A percentile compares a stretch with the other conserved stretches of the same genome.
phyloP scores from a whole-genome alignment of 2,888 invertebrate species.

The Leucophenga montana region DNA sequence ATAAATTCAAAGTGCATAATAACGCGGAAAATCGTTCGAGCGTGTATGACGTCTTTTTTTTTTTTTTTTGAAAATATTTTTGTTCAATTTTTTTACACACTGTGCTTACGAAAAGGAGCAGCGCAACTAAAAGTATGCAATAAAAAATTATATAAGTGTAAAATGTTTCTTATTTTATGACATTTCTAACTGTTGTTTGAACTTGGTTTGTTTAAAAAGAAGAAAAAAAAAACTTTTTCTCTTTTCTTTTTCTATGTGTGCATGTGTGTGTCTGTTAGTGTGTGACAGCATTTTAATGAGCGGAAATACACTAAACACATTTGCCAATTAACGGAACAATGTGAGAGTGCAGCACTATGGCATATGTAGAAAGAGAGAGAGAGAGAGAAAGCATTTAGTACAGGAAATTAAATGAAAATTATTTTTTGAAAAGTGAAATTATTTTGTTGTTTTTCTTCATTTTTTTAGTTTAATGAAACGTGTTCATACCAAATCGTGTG shows the following conservation, averaged over 20 bases:
- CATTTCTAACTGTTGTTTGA: too few species aligned
- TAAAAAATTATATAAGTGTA: slow-evolving; percentile 26
- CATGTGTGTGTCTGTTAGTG: slow-evolving; percentile 4
- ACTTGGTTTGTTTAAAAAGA: too few species aligned
- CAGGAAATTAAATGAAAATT: too few species aligned
- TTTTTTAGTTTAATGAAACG: too few species aligned
- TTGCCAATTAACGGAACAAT: slow-evolving; percentile 12
- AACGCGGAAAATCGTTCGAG: background rate
- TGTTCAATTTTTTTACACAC: background rate
- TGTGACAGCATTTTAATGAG: slow-evolving; percentile 11
- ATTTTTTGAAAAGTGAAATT: too few species aligned
- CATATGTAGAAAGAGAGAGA: too few species aligned
- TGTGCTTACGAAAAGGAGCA: background rate
- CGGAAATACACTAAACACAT: slow-evolving; percentile 1
- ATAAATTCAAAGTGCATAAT: too few species aligned
- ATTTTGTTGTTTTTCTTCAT: too few species aligned
- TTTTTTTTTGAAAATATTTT: background rate
- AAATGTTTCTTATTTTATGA: background rate
- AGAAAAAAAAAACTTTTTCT: too few species aligned
- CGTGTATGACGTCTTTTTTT: background rate
- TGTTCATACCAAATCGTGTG: too few species aligned
- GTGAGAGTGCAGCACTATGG: slow-evolving; percentile 7
- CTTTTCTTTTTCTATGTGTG: background rate
- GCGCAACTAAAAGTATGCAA: slow-evolving; percentile 27
- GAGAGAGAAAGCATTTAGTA: too few species aligned